Conservation (phyloP, 2,888 invertebrate genomes). For the Actias luna region DNA sequence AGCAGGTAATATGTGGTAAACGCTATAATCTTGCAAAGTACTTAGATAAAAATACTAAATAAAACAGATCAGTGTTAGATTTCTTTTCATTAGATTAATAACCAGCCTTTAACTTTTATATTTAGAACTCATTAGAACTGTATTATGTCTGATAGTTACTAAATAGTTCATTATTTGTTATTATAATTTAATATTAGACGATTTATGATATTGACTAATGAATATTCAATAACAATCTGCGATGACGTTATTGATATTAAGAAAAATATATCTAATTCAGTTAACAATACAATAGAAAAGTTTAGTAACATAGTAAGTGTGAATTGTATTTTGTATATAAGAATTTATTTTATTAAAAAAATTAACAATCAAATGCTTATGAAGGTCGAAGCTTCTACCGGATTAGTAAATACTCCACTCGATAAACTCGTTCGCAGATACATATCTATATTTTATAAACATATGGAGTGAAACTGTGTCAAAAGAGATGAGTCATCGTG, state of each 20-base stretch:
- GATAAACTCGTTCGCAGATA: not conserved
- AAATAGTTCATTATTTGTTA: no score
- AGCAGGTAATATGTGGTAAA: not conserved
- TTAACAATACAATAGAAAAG: not conserved
- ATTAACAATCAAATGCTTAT: not conserved
- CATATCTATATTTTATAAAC: not conserved
- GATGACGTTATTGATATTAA: not conserved
- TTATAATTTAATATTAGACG: no score
- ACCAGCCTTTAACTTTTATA: no score
- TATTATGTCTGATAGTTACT: no score
- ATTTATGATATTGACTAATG: not conserved
- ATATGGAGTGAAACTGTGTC: not conserved
- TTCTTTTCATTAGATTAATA: not conserved
- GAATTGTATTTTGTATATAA: no score
- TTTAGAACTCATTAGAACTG: no score
- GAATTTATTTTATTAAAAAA: not conserved
- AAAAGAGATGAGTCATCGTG: conserved; percentile 13
- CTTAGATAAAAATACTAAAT: not conserved
- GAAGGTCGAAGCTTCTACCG: not conserved
- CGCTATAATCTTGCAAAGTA: not conserved
- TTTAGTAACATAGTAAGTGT: no score
- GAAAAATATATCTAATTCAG: not conserved
- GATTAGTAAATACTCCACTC: not conserved
- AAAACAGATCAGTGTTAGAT: not conserved
- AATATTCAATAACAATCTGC: not conserved